Conservation (phyloP, 2,113 vertebrate species). For the Trogon surrucura region DNA sequence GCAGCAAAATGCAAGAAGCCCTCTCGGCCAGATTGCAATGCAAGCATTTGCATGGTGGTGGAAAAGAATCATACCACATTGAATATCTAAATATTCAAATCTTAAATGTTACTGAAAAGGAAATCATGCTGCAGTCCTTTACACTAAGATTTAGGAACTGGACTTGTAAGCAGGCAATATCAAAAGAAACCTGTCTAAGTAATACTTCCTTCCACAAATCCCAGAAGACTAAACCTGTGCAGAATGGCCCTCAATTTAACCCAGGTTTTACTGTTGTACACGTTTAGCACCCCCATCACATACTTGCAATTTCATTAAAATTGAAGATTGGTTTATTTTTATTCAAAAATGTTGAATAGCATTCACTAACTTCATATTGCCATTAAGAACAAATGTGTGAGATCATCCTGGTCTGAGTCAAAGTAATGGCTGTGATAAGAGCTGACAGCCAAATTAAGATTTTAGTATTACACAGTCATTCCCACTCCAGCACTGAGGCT, state of each 20-base stretch:
- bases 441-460: constrained; percentile 27
- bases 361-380: neutral
- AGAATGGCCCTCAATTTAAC: neutral
- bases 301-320: neutral
- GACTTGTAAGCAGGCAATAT: neutral
- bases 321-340: neutral
- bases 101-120: neutral
- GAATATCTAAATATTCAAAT: neutral
- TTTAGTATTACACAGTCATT: neutral
- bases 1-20: neutral
- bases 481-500: neutral
- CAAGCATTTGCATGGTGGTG: neutral
- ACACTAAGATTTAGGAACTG: neutral
- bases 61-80: neutral
- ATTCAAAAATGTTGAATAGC: neutral
- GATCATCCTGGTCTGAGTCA: neutral
- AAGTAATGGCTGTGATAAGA: constrained; percentile 22
- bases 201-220: neutral
- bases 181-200: neutral
- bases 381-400: neutral
- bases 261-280: neutral
- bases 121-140: neutral
- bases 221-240: neutral
- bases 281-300: neutral
- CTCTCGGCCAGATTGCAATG: neutral